Evolutionary conservation across 1,140 invertebrate genomes (phyloP).

Genomic region (Atta colombica): DNA sequence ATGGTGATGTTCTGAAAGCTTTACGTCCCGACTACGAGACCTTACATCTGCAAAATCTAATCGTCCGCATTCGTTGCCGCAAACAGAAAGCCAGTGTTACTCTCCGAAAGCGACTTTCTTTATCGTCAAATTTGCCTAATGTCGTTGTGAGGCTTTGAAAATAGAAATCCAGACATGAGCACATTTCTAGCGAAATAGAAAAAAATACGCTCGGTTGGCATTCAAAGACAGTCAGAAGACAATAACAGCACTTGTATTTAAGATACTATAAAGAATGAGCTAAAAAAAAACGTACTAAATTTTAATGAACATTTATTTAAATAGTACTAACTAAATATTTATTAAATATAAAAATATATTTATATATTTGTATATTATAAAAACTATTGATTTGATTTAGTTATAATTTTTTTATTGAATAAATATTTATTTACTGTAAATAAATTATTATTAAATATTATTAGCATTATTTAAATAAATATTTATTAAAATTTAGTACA

Average conservation of each 20-base stretch:
- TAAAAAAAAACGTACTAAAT: neutral
- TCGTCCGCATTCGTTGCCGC: slow-evolving; percentile 2
- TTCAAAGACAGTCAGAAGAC: neutral
- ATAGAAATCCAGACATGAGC: slow-evolving; percentile 12
- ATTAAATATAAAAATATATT: too few relatives aligned
- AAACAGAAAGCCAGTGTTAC: neutral
- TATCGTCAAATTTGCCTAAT: slow-evolving; percentile 47
- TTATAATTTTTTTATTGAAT: too few relatives aligned
- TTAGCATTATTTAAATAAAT: too few relatives aligned
- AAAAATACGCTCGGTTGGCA: neutral
- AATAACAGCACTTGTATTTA: neutral
- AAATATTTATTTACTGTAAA: too few relatives aligned
- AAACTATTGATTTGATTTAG: too few relatives aligned
- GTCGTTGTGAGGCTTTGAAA: neutral
- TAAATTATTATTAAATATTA: too few relatives aligned
- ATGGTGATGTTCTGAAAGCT: slow-evolving; percentile 20
- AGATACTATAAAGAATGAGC: neutral
- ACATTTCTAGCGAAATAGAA: neutral
- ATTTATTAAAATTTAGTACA: too few relatives aligned
- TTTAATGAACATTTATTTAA: too few relatives aligned
- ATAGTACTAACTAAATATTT: too few relatives aligned
- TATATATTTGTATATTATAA: too few relatives aligned
- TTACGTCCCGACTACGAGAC: neutral
- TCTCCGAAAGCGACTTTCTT: slow-evolving; percentile 12
- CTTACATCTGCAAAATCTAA: slow-evolving; percentile 36